Base-by-base conservation (phyloP, 1,140 invertebrate species). In the Agrilus planipennis region DNA sequence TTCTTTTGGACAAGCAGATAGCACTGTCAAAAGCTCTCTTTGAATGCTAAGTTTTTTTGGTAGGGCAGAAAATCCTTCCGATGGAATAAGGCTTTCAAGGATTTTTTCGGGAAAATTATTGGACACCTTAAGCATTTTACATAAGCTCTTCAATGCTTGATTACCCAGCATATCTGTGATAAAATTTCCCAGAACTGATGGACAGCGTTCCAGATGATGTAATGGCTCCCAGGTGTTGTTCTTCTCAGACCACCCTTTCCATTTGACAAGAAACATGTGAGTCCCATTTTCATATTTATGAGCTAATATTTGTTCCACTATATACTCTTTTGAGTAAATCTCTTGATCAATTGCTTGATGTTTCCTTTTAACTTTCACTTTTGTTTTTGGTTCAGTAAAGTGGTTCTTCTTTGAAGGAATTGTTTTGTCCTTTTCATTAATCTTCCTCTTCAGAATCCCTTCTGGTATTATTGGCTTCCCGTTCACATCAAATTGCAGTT, bases 201-300 rank as follows among this genome's bases (percentile, higher is more conserved):
- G 42, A 53, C 79, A 84, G 42, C 81, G 73, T 2, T 64, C 59
- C 3, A 94, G 58, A 67, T 93, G 79, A 3, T 71, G 62, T n/a
- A 72, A 60, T 0, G 85, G 83, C 59, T 94, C 90, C 89, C 89
- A 94, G 1, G 86, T 89, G 53, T 88, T 90, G 42, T 73, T 62
- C 34, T 71, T 64, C 1, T 64, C 46, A 31, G 64, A 53, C 74
- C 83, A 94, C 15, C 78, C 77, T 55, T 82, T 73, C 91, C 91
- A 94, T 65, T 93, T 92, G 2, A 93, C 77, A 28, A 75, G 69
- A 66, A 89, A 93, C 16, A 70, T 61, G 5, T 71, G 62, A 23
- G 65, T 57, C 3, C 66, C 70, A 43, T 64, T 51, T 18, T 63
- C 47, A 38, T 68, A 56, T 49, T 74, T 70, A 29, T 82, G 73